Percentiles rank a stretch among this genome's conserved stretches.
These are phyloP conservation scores for Acropternis orthonyx DNA, from an alignment of 2,797 vertebrate species.

Conservation along the genomic window DNA sequence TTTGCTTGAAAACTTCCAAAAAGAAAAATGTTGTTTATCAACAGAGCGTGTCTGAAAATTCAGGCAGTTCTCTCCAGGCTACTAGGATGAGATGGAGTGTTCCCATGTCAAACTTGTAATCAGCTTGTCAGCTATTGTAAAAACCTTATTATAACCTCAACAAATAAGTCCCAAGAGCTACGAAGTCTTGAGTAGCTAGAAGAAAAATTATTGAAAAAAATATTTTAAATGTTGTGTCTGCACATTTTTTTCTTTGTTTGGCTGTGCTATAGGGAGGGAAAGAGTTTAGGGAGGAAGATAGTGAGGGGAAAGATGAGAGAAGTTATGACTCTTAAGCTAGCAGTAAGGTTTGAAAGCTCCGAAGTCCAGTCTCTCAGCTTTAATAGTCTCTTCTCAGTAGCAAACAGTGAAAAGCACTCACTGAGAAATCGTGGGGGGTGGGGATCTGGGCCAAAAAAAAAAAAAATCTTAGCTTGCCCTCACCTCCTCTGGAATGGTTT, in stretches of 20 bases:
- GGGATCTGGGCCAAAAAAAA: background rate
- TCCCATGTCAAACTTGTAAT: slow-evolving; percentile 1
- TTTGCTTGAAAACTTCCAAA: background rate
- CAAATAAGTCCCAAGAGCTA: background rate
- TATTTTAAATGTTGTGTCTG: background rate
- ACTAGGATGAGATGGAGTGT: background rate
- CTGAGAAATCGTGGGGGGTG: background rate
- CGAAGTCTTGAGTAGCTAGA: background rate
- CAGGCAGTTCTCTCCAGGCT: background rate
- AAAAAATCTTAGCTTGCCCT: background rate
- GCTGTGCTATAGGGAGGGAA: background rate
- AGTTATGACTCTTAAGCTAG: background rate
- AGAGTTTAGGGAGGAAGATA: background rate
- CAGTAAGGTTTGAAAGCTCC: background rate
- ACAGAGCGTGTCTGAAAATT: background rate
- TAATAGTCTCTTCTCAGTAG: background rate
- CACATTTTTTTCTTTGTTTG: background rate
- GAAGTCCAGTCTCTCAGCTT: background rate
- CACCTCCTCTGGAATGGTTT: background rate
- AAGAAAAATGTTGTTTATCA: background rate
- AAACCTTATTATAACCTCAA: background rate
- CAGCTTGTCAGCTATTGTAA: slow-evolving; percentile 4
- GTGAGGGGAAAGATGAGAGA: background rate
- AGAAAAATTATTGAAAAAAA: background rate
- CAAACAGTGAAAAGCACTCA: background rate